Base-by-base conservation (phyloP, 1,140 invertebrate genomes). In the Hypothenemus hampei region DNA sequence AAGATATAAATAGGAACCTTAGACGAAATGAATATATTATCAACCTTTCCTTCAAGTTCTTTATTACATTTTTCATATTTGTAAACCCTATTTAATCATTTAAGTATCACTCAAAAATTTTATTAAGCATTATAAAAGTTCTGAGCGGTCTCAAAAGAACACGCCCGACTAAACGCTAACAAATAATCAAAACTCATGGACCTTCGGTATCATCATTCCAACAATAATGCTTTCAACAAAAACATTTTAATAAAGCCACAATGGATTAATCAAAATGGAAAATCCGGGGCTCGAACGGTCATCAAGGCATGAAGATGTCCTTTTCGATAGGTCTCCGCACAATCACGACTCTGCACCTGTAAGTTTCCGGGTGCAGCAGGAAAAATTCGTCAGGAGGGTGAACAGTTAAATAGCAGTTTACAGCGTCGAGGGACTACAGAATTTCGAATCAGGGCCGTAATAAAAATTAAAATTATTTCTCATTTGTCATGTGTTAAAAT, bases 301-400 rank as follows among this genome's bases (percentile, higher is more conserved):
- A 63, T 13, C 37, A 61, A 59, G 55, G 55, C 61, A 58, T 60
- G 36, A 63, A 63, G 59, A 63, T 63, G 51, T 63, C 56, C 51
- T 48, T 58, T 61, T 29, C 50, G 50, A 60, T 60, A 58, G 26
- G 31, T 10, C 36, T 29, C 22, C 23, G 22, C 20, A 37, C 21
- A 29, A 36, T 54, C 43, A 20, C 41, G 52, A 48, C 13, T 23
- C 44, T 56, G 24, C 61, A 63, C 61, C 61, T 63, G 61, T 60
- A 58, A 24, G 54, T 58, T 61, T 53, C 59, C 55, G 54, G 54
- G 52, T 54, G 33, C 31, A 19, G 24, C 24, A 29, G 19, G 15
- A 11, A 26, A 23, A 8, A 4, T 15, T 36, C n/a, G 13, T 22
- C 20, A 3, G 4, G 39, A 8, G n/a, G 19, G 39, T 13, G 18